Evolutionary conservation across 1,140 invertebrate genomes (phyloP), one percentile per base, ranked within the genome.

Genomic region (Drosophila parabipectinata): DNA sequence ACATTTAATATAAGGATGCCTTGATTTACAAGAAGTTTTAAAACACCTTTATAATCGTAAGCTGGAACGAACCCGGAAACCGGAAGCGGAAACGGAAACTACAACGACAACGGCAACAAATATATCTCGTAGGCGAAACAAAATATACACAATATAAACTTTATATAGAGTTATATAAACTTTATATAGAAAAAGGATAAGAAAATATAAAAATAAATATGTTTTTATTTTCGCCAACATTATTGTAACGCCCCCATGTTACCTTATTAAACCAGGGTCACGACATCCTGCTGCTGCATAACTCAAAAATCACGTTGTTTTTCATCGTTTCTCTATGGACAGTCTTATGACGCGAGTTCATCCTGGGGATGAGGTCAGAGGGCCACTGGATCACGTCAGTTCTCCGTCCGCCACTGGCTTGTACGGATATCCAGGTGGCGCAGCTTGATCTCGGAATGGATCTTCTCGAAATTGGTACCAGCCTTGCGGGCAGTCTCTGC

Each of bases 371-470:
- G 39, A 41, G 12, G 2, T 14, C 14, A 14, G n/a, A 14, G 3
- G 4, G 3, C 15, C 39, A 5, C 12, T 41, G 28, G 28, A 24
- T 64, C 24, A 71, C 21, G 60, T 59, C 78, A 87, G n/a, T 50
- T 68, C 0, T 87, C 77, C 7, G 44, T 7, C 6, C 82, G 57
- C 69, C 74, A 58, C 28, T 81, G 79, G 15, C 41, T 3, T 14
- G 28, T 21, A 5, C 75, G 75, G 10, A 39, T 4, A 24, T 88
- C 83, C 24, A 88, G 30, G 39, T 89, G 84, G 1, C 76, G 54
- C 41, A 50, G n/a, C 48, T 83, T 83, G 10, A 77, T 68, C 15
- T 89, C 76, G 4, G 60, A 72, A 12, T 73, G 83, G n/a, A 79
- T 68, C 48, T 77, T 79, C 6, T 88, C 83, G 44, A 88, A 89